Conservation (phyloP, 1,140 invertebrate species). For the Olivierus martensii region DNA sequence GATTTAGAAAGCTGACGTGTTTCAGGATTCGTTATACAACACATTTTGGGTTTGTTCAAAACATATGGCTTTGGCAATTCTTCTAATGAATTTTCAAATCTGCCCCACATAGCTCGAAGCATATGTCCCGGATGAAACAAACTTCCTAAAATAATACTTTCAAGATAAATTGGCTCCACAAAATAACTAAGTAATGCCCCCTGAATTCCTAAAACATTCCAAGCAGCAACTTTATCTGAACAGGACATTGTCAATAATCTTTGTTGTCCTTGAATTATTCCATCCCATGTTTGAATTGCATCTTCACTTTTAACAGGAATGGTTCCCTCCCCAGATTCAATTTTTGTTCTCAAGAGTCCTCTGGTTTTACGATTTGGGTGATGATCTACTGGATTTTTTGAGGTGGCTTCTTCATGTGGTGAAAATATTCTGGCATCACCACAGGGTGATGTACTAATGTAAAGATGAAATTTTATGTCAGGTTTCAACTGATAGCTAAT, state of each 20-base stretch:
- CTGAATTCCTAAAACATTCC: conserved; percentile 37
- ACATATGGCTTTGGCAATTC: conserved; percentile 25
- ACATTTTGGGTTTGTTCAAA: conserved; percentile 31
- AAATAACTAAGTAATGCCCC: conserved; percentile 35
- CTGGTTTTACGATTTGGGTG: conserved; percentile 81
- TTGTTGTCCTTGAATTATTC: conserved; percentile 24
- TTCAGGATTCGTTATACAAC: conserved; percentile 31
- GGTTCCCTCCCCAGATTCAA: conserved; percentile 25
- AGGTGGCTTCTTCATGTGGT: conserved; percentile 26
- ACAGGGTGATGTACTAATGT: conserved; percentile 92
- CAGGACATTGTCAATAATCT: conserved; percentile 32
- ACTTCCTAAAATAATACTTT: conserved; percentile 30
- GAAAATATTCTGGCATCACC: conserved; percentile 46
- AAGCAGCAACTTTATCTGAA: conserved; percentile 37
- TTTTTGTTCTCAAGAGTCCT: conserved; percentile 23
- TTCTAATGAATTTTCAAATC: conserved; percentile 22
- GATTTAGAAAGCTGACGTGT: conserved; percentile 14
- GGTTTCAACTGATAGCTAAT: conserved; percentile 15
- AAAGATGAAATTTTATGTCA: conserved; percentile 60
- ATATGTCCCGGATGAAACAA: conserved; percentile 35
- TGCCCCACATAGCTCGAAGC: conserved; percentile 32
- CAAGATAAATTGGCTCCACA: conserved; percentile 33
- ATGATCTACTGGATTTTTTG: conserved; percentile 43
- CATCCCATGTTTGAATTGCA: conserved; percentile 34
- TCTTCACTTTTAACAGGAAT: conserved; percentile 21